Conservation (phyloP, 2,113 vertebrate species). For the Rhineura floridana region DNA sequence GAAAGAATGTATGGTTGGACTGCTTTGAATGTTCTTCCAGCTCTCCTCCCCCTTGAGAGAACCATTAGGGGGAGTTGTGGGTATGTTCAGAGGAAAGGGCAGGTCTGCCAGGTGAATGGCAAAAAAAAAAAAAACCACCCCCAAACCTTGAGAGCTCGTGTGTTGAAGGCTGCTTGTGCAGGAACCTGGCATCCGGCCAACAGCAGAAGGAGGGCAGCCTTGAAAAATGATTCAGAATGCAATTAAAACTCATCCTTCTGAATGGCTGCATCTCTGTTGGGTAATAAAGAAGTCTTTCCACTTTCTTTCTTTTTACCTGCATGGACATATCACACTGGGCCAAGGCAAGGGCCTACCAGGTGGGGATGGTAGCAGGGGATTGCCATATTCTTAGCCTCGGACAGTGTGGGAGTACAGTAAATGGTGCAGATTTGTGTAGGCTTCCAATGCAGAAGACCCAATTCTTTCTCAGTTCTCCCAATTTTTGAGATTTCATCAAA, state of each 20-base stretch:
- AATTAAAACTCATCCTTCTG: conserved; percentile 30
- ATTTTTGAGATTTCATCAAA: too few species aligned
- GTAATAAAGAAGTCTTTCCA: neutral
- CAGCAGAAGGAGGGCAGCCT: rapidly evolving
- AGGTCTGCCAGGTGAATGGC: conserved; percentile 20
- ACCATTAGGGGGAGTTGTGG: rapidly evolving
- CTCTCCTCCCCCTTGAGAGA: neutral
- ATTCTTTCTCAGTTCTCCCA: too few species aligned
- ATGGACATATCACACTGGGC: neutral
- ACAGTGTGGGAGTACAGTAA: too few species aligned
- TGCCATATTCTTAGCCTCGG: too few species aligned
- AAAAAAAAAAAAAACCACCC: neutral
- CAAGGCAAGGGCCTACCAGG: neutral
- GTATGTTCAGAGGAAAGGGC: neutral
- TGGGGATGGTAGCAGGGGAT: too few species aligned
- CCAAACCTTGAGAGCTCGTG: conserved; percentile 22
- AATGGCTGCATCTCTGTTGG: neutral
- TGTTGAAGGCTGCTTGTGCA: conserved; percentile 5
- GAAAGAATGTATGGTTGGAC: neutral
- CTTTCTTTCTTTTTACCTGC: neutral
- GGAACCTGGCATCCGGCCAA: conserved; percentile 35
- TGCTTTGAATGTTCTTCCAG: rapidly evolving
- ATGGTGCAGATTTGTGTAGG: too few species aligned
- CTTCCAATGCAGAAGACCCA: too few species aligned
- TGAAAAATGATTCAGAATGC: conserved; percentile 38